Conservation (phyloP, 1,140 invertebrate genomes). For the Amphibalanus amphitrite region DNA sequence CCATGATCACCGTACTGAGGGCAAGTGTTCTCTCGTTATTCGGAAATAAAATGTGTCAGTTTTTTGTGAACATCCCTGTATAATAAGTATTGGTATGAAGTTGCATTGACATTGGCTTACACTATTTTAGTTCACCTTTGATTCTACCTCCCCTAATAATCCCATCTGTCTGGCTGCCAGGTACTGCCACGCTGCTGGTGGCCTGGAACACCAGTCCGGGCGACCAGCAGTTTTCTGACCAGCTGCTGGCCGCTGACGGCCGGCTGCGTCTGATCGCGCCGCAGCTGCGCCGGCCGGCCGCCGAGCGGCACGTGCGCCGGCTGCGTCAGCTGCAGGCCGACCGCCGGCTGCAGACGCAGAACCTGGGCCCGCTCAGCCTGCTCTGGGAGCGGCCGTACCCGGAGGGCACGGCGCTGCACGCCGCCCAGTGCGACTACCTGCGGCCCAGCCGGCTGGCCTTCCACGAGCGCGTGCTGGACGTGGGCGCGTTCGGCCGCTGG, state of each 20-base stretch:
- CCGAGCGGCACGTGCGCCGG: neutral
- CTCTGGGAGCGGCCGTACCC: neutral
- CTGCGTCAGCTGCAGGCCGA: neutral
- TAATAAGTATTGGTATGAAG: too few relatives aligned
- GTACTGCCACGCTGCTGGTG: neutral
- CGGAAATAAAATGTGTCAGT: too few relatives aligned
- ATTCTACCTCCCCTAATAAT: too few relatives aligned
- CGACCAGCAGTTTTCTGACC: neutral
- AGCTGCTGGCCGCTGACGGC: neutral
- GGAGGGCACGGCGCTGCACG: neutral
- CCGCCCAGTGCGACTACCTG: slow-evolving; percentile 25
- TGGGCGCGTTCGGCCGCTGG: slow-evolving; percentile 28
- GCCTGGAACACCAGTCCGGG: neutral
- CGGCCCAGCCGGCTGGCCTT: slow-evolving; percentile 21
- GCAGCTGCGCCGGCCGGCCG: too few relatives aligned
- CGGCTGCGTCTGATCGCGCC: neutral
- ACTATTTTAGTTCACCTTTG: too few relatives aligned
- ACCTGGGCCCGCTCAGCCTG: neutral
- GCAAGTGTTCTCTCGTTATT: too few relatives aligned
- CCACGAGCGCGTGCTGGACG: slow-evolving; percentile 25
- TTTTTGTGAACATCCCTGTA: too few relatives aligned
- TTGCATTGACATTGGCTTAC: too few relatives aligned
- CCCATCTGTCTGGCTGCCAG: neutral
- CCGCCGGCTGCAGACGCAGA: neutral
- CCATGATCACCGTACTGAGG: too few relatives aligned